Conservation (phyloP, 2,888 invertebrate species). For the Carpatolechia fugitivella region DNA sequence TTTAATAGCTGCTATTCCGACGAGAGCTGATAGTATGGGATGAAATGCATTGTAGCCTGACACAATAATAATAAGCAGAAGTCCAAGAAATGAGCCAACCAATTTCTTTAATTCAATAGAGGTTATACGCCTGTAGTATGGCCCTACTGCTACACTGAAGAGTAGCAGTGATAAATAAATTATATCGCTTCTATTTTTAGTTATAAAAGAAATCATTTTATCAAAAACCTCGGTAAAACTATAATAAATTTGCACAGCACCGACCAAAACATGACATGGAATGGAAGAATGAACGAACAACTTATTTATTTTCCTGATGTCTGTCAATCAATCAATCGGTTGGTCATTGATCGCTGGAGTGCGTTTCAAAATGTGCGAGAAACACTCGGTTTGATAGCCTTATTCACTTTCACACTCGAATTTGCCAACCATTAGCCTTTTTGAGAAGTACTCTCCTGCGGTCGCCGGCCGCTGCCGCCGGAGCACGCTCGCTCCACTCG, state of each 20-base stretch:
- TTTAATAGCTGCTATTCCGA: constrained; percentile 64
- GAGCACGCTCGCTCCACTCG: too few relatives aligned
- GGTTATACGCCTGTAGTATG: constrained; percentile 78
- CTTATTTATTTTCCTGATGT: not conserved
- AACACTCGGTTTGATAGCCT: too few relatives aligned
- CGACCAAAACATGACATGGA: too few relatives aligned
- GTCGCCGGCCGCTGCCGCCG: too few relatives aligned
- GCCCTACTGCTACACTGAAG: constrained; percentile 84
- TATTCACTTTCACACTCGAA: too few relatives aligned
- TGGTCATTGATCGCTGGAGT: not conserved
- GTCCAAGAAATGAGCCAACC: constrained; percentile 69
- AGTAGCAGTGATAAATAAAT: constrained; percentile 85
- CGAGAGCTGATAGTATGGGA: constrained; percentile 55
- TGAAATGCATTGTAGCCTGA: constrained; percentile 63
- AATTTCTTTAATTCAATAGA: constrained; percentile 70
- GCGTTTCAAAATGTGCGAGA: too few relatives aligned
- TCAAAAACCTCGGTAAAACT: not conserved
- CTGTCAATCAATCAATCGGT: not conserved
- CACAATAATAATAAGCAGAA: constrained; percentile 57
- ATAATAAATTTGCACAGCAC: not conserved
- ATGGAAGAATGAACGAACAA: not conserved
- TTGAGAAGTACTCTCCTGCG: too few relatives aligned
- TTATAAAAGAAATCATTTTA: constrained; percentile 56
- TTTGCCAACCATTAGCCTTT: too few relatives aligned
- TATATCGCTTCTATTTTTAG: constrained; percentile 86